Conservation (phyloP, 1,140 invertebrate genomes). For the Diachasma alloeum region DNA sequence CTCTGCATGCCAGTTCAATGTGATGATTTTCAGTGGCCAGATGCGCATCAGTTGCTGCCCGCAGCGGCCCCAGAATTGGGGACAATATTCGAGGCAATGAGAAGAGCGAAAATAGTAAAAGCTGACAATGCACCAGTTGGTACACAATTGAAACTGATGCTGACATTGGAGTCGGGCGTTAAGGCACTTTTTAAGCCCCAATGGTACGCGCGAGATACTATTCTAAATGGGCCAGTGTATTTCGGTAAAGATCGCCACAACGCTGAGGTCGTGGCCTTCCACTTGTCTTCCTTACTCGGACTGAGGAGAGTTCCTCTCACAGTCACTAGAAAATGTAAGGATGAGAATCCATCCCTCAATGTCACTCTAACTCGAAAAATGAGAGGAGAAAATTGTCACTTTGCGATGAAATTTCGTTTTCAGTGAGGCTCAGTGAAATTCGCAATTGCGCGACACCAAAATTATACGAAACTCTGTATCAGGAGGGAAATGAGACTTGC, state of each 20-base stretch:
- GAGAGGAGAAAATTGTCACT: neutral
- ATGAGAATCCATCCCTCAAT: conserved; percentile 30
- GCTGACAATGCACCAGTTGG: conserved; percentile 82
- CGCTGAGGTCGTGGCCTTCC: conserved; percentile 96
- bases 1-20: too few species aligned
- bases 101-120: conserved; percentile 73
- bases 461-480: conserved; percentile 71
- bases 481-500: conserved; percentile 69
- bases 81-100: conserved; percentile 75
- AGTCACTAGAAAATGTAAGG: conserved; percentile 72
- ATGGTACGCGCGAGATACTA: conserved; percentile 80
- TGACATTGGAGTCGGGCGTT: conserved; percentile 80
- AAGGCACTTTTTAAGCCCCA: conserved; percentile 90
- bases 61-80: conserved; percentile 72
- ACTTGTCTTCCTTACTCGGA: conserved; percentile 82
- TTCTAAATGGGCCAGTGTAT: conserved; percentile 84
- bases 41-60: conserved; percentile 73
- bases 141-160: conserved; percentile 88
- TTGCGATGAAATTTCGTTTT: conserved; percentile 7
- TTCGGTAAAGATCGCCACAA: conserved; percentile 90
- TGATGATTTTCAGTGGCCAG: conserved; percentile 71
- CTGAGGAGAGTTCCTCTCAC: conserved; percentile 82
- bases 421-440: conserved; percentile 80
- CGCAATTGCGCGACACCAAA: conserved; percentile 73
- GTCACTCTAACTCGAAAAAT: neutral